Base-by-base conservation (phyloP, 2,888 invertebrate genomes). In the Dioctria rufipes region DNA sequence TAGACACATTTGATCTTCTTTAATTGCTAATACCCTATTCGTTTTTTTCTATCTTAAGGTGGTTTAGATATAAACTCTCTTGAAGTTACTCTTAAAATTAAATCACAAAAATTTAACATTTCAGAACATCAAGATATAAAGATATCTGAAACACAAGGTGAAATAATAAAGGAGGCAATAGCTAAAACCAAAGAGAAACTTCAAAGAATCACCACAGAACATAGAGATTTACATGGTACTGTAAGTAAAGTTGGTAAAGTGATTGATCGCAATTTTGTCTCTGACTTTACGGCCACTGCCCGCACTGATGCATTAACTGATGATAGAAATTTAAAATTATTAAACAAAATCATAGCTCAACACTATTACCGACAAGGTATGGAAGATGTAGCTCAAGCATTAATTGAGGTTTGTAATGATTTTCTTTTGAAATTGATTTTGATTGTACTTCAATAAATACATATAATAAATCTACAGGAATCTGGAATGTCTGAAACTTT, bases 241-340 rank as follows among this genome's bases (percentile, higher is more conserved):
- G 95, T 95, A 4, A 98, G 98, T 0, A 95, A 97, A 91, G 96
- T 98, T 71, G 99, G 99, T 75, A 99, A 98, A 90, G 95, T 96
- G 0, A 96, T 99, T 85, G 99, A 99, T 88, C 93, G 97, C 85
- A 97, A 97, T 90, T 98, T 98, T 86, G 95, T 95, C 58, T 93
- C 95, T 0, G 98, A 98, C 88, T 98, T 97, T 90, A 94, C 94
- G 0, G 93, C 96, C 2, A 96, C 97, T 0, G 95, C 95, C 81
- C 93, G 95, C 58, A 91, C 92, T 67, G 96, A 96, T 82, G 95
- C 95, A 84, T 92, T 95, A 0, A 90, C 91, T 88, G 91, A 92
- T 83, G 91, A 91, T 82, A 86, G 86, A 0, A 94, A 94, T 86
- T 90, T 92, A 71, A 91, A 92, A 85, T 88, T 94, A 25, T 89